Base-by-base conservation (phyloP, 2,113 vertebrate species). In the Heterotis niloticus region DNA sequence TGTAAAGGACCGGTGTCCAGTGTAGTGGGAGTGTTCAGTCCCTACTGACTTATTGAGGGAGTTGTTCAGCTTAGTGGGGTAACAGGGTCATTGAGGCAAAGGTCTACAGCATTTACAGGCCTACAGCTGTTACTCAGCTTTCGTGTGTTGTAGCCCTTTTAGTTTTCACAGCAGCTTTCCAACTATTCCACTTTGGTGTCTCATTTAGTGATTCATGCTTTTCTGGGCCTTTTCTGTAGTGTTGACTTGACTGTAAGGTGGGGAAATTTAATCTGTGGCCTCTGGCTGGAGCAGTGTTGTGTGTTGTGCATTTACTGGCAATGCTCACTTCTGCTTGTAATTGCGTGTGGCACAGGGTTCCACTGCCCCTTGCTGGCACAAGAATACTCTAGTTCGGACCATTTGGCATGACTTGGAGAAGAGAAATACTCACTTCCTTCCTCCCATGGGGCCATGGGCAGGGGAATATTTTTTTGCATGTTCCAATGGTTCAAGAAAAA, bases 31-130 rank as follows among this genome's bases (percentile, higher is more conserved):
- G 34, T 17, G 14, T 3, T 18, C 16, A 16, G 51, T 64, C 82
- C 84, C 23, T 9, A 85, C 80, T 85, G 82, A 72, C 79, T 5
- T 57, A 64, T 83, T 79, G 82, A 65, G 68, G 82, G 81, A 79
- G 84, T 4, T 56, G 66, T 89, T 85, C 84, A 69, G 59, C 85
- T 91, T 76, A 81, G 84, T 79, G 79, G 79, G 17, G 75, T 71
- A 80, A 64, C 83, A 81, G 86, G 87, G 87, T 88, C 82, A 79
- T 26, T 68, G 78, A 80, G 84, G 85, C 77, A 82, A 85, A 81
- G 80, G 80, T 80, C 83, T 84, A 81, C 81, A 80, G 88, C 86
- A 88, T 86, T 85, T 88, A 89, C 83, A 65, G 34, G 83, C 82
- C 83, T 62, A 2, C 59, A 62, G 59, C 12, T 13, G 34, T 44